Evolutionary conservation across 2,113 vertebrate genomes (phyloP).

Genomic region (Cebidichthys violaceus): DNA sequence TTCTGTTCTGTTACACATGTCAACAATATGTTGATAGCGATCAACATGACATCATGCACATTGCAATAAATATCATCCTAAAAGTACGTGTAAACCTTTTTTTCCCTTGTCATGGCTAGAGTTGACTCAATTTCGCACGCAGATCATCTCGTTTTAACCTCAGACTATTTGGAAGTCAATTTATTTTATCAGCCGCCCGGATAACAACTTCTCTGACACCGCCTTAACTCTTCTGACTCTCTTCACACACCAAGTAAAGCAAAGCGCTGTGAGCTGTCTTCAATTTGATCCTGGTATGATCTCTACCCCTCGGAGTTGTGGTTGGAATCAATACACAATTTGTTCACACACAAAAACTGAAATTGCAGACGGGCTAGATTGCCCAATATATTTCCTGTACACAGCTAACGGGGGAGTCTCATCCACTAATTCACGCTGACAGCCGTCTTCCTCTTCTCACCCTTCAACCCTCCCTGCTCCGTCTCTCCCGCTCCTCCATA

Average conservation of each 20-base stretch:
- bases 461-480: background rate
- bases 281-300: background rate
- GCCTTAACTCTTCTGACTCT: background rate
- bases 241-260: background rate
- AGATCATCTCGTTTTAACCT: background rate
- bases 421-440: slow-evolving; percentile 29
- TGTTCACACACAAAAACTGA: slow-evolving; percentile 40
- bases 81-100: background rate
- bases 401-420: slow-evolving; percentile 15
- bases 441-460: background rate
- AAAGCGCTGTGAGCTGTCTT: background rate
- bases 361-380: slow-evolving; percentile 13
- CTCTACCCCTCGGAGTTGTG: background rate
- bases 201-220: background rate
- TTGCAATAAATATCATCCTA: background rate
- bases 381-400: slow-evolving; percentile 31
- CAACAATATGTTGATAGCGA: too few relatives aligned
- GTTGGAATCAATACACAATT: slow-evolving; percentile 65
- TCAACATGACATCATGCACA: too few relatives aligned
- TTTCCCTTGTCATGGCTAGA: background rate
- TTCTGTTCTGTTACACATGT: too few relatives aligned
- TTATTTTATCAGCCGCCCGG: background rate
- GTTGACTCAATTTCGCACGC: background rate
- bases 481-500: background rate
- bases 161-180: slow-evolving; percentile 1